Conservation (phyloP, 1,140 invertebrate species). For the Drosophila lacertosa region DNA sequence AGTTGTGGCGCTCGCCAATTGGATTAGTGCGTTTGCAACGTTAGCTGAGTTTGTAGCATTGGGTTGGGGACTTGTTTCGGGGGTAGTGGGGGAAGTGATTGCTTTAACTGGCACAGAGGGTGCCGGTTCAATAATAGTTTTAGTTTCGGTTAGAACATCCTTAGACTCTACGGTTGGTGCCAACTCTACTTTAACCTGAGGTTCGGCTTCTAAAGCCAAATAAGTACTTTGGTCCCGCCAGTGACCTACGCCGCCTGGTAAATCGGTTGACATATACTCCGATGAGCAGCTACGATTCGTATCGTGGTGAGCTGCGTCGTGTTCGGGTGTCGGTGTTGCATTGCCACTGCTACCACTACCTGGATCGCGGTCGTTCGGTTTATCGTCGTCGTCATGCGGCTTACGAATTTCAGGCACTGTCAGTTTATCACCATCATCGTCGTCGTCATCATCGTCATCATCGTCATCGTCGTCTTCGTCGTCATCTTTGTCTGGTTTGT, state of each 20-base stretch:
- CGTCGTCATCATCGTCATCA: slow-evolving; percentile 76
- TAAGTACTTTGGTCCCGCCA: slow-evolving; percentile 94
- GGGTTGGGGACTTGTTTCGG: slow-evolving; percentile 55
- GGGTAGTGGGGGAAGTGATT: slow-evolving; percentile 15
- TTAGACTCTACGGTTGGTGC: slow-evolving; percentile 38
- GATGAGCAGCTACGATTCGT: slow-evolving; percentile 85
- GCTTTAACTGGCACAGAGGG: slow-evolving; percentile 31
- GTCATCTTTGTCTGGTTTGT: slow-evolving; percentile 68
- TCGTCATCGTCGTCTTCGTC: slow-evolving; percentile 84
- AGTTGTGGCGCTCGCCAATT: slow-evolving; percentile 83
- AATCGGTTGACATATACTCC: slow-evolving; percentile 89
- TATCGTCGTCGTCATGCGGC: slow-evolving; percentile 84
- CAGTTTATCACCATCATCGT: slow-evolving; percentile 79
- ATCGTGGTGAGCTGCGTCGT: slow-evolving; percentile 76
- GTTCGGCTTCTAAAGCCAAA: slow-evolving; percentile 84
- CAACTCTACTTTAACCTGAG: slow-evolving; percentile 60
- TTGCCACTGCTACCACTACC: slow-evolving; percentile 87
- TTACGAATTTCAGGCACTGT: slow-evolving; percentile 81
- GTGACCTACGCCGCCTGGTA: slow-evolving; percentile 91
- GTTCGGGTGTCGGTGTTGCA: slow-evolving; percentile 85
- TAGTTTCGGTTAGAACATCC: slow-evolving; percentile 65
- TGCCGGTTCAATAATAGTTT: slow-evolving; percentile 42
- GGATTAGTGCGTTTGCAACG: slow-evolving; percentile 81
- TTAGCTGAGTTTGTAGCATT: slow-evolving; percentile 64
- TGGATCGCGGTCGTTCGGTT: slow-evolving; percentile 86